Percentiles rank a stretch among this genome's conserved stretches.
Conservation (phyloP, 30 jellyfish, hydroid and myxozoan species). For the Hydractinia symbiolongicarpus region DNA sequence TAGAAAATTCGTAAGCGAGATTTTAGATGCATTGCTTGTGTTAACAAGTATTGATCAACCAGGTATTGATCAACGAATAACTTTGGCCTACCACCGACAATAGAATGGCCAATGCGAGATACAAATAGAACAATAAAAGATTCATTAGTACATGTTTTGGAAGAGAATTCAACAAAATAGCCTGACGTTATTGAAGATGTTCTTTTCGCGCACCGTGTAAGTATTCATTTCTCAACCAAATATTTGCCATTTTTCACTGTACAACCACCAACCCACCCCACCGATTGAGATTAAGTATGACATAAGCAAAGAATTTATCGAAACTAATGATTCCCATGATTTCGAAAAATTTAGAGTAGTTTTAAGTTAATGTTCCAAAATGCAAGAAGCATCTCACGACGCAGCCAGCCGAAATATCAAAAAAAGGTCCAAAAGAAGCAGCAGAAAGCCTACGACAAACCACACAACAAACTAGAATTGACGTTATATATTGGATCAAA, state of each 20-base stretch:
- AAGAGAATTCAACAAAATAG: neutral
- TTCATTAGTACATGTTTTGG: conserved; percentile 4
- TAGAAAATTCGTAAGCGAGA: conserved; percentile 40
- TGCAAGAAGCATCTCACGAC: neutral
- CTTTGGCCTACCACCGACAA: conserved; percentile 30
- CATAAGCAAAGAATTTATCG: neutral
- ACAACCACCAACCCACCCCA: conserved; percentile 14
- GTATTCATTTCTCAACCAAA: too few species aligned
- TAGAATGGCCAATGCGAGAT: conserved; percentile 19
- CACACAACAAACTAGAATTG: too few species aligned
- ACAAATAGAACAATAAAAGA: conserved; percentile 14
- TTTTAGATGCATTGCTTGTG: conserved; percentile 14
- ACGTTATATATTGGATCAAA: too few species aligned
- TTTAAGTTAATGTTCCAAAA: neutral
- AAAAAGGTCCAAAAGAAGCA: neutral
- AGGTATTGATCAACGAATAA: neutral
- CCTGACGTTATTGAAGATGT: too few species aligned
- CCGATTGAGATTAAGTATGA: conserved; percentile 7
- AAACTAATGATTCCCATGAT: neutral
- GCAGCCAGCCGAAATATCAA: conserved; percentile 11
- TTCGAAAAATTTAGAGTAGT: neutral
- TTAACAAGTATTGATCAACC: too few species aligned
- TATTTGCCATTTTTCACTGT: conserved; percentile 9
- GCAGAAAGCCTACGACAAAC: too few species aligned
- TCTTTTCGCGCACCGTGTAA: too few species aligned